Evolutionary conservation across 2,888 invertebrate species (phyloP).

Genomic region (Alviniconcha strummeri): DNA sequence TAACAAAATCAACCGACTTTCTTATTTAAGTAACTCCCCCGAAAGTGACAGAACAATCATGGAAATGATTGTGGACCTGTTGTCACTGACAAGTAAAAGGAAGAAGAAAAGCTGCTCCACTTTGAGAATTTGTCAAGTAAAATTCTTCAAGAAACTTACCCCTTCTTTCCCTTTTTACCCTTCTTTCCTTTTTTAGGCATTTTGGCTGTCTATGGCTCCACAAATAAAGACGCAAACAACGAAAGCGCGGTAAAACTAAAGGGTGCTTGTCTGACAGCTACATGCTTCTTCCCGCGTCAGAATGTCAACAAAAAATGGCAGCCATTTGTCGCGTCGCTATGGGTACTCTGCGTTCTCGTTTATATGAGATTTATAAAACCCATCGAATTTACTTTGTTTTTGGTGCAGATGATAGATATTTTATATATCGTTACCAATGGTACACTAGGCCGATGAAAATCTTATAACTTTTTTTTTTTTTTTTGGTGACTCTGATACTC

Average conservation of each 20-base stretch:
- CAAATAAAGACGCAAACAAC: background rate
- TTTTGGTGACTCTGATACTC: no score
- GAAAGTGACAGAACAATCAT: no score
- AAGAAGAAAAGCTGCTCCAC: background rate
- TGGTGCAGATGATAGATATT: no score
- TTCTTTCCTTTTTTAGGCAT: conserved; percentile 70
- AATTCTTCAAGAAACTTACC: conserved; percentile 48
- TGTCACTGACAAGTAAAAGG: background rate
- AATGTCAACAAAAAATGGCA: conserved; percentile 25
- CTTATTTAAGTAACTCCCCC: no score
- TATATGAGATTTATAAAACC: background rate
- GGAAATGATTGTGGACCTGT: no score
- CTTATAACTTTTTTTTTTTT: no score
- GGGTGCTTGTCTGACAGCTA: background rate
- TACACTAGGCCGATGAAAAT: no score
- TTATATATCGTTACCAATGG: no score
- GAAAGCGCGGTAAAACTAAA: background rate
- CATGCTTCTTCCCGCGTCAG: background rate
- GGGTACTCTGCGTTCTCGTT: conserved; percentile 3
- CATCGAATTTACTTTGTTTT: background rate
- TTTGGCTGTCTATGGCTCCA: conserved; percentile 31
- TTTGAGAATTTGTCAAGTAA: background rate
- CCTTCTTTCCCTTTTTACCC: conserved; percentile 63
- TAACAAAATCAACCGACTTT: no score
- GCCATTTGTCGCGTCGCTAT: conserved; percentile 21